These are phyloP conservation scores for Drosophila barbarae DNA, from an alignment of 2,888 invertebrate genomes.

Conservation along the genomic window DNA sequence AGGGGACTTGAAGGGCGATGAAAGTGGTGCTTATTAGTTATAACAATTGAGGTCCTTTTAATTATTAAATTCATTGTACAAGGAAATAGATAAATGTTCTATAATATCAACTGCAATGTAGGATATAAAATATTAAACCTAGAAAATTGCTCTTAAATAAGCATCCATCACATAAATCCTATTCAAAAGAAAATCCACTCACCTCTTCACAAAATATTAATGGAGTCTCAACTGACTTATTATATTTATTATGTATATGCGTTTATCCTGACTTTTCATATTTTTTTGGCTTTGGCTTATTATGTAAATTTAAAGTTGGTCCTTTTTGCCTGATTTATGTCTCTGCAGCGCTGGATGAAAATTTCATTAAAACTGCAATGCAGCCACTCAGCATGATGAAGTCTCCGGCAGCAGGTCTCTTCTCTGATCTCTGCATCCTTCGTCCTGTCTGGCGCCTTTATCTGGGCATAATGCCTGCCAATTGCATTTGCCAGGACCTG, in stretches of 20 bases:
- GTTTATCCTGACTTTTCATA: conserved; percentile 23
- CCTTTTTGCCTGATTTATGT: conserved; percentile 32
- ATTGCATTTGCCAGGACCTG: conserved; percentile 59
- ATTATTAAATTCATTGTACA: background rate
- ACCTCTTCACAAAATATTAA: conserved; percentile 66
- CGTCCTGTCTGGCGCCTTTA: conserved; percentile 39
- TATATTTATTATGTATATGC: conserved; percentile 35
- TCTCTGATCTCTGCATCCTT: conserved; percentile 19
- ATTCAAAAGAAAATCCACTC: conserved; percentile 48
- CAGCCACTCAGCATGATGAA: conserved; percentile 65
- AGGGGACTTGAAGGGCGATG: background rate
- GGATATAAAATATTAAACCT: conserved; percentile 23
- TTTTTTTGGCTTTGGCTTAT: conserved; percentile 42
- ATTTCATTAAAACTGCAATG: conserved; percentile 63
- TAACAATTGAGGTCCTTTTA: conserved; percentile 5
- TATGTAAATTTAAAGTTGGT: conserved; percentile 49
- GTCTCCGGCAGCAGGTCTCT: conserved; percentile 27
- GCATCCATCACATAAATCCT: conserved; percentile 37
- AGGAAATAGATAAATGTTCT: too few relatives aligned
- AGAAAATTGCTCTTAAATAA: conserved; percentile 41
- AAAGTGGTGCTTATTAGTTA: conserved; percentile 11
- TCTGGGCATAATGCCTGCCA: conserved; percentile 61
- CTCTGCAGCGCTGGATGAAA: conserved; percentile 29
- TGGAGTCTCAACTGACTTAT: conserved; percentile 47
- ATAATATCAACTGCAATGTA: background rate